Base-by-base conservation (phyloP, 2,888 invertebrate species). In the Eumerus sabulonum region DNA sequence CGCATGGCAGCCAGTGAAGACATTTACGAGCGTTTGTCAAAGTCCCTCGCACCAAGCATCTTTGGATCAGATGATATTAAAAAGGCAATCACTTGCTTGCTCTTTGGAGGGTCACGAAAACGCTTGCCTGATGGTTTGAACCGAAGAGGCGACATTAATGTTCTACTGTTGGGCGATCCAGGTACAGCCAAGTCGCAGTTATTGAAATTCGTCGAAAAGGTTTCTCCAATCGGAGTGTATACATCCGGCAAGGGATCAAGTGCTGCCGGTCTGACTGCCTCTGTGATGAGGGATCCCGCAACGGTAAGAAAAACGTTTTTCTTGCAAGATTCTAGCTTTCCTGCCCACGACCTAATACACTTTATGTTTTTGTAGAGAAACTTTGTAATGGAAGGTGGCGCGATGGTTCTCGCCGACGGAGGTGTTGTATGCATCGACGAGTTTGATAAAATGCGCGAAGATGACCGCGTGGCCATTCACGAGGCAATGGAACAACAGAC, bases 401-500 rank as follows among this genome's bases (percentile, higher is more conserved):
- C 99, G 0, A 99, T 99, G 99, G 99, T 99, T 18, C 90, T 99
- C 40, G 99, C 99, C 0, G 99, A 99, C 90, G 99, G 99, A 2
- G 99, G 99, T 27, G 98, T 99, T 1, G 99, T 99, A 0, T 99
- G 99, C 88, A 99, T 99, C 86, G 99, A 99, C 89, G 99, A 99
- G 90, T 99, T 99, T 88, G 99, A 99, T 90, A 99, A 99, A 91
- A 99, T 99, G 99, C 92, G 97, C 63, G 99, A 99, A 89, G 99
- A 99, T 87, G 99, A 99, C 89, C 92, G 99, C 82, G 99, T 99
- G 9, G 99, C 99, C 45, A 99, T 99, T 86, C 99, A 99, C 89
- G 99, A 99, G 90, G 99, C 99, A 18, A 99, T 99, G 99, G 99
- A 99, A 87, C 99, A 99, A 86, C 99, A 99, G 90, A 99, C 99